Evolutionary conservation across 2,113 vertebrate genomes (phyloP).

Genomic region (Scophthalmus maximus): DNA sequence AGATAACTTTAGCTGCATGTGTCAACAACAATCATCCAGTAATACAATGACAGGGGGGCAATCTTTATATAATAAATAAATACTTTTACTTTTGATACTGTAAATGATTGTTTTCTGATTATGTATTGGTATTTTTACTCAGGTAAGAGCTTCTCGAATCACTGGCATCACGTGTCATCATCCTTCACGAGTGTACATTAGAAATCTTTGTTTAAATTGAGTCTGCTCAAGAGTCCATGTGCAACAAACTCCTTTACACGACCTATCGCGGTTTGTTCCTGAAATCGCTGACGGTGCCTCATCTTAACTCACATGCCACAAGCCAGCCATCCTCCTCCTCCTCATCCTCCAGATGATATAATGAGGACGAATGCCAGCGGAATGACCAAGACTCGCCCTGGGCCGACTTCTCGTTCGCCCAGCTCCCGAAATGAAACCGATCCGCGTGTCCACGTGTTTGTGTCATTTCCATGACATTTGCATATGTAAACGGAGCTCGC

Average conservation of each 20-base stretch:
- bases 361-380: constrained; percentile 65
- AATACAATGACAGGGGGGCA: no score
- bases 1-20: no score
- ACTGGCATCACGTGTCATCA: no score
- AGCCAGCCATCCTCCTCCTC: constrained; percentile 11
- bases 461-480: constrained; percentile 82
- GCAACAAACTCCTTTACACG: constrained; percentile 37
- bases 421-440: constrained; percentile 79
- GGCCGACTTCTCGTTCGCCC: constrained; percentile 73
- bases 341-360: constrained; percentile 53
- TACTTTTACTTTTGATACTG: no score
- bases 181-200: no score
- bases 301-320: constrained; percentile 39
- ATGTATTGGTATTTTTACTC: not conserved
- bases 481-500: constrained; percentile 79
- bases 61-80: no score
- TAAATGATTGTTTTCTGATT: no score
- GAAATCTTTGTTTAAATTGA: constrained; percentile 17
- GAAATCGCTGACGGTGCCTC: constrained; percentile 55
- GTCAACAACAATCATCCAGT: no score
- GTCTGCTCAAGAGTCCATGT: constrained; percentile 39
- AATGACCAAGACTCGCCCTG: constrained; percentile 63
- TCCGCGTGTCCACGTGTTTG: constrained; percentile 87
- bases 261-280: not conserved
- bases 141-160: not conserved